Evolutionary conservation across 2,797 vertebrate species (phyloP), one percentile per base, ranked within the genome.

Genomic region (Scomberomorus guttatus): DNA sequence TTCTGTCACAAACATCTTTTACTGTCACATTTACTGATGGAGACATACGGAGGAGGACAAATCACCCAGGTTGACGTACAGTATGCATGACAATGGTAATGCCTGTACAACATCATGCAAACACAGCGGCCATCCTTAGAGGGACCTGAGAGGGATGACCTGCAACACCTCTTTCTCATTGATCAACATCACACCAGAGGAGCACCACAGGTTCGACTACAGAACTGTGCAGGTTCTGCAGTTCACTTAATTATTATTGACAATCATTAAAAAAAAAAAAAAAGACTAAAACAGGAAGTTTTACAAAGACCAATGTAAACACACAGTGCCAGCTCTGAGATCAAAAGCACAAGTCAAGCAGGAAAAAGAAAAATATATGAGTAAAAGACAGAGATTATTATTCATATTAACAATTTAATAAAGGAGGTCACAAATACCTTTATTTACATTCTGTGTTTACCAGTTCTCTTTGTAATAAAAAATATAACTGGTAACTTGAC

Each of bases 111-210:
- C 34, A 78, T 71, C 29, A 83, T 57, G 86, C 39, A 87, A 77
- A 86, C 71, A 87, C 57, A 46, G 80, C 2, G 37, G 54, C 74
- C 74, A 69, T 88, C 65, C 85, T 88, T 73, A 77, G 24, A 79
- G 71, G 59, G 88, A 88, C 91, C 86, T 82, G 92, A 94, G 94
- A 94, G 94, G 92, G 94, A 93, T 94, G 95, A 94, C 95, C 95
- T 84, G 95, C 95, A 95, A 94, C 94, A 82, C 94, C 93, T 94
- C 92, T 84, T 89, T 89, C 46, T 89, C 81, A 86, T 84, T 77
- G 75, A 82, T 83, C 86, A 77, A 63, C 77, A 59, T 84, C 66
- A 77, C 77, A 63, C 82, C 67, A 80, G 77, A 87, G 70, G 80
- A 88, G 84, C 89, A 84, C 79, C 83, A 87, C 64, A 81, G 83